These are phyloP conservation scores for Apostichopus californicus DNA, from an alignment of 35 echinoderm and acorn worm species.

Conservation along the genomic window DNA sequence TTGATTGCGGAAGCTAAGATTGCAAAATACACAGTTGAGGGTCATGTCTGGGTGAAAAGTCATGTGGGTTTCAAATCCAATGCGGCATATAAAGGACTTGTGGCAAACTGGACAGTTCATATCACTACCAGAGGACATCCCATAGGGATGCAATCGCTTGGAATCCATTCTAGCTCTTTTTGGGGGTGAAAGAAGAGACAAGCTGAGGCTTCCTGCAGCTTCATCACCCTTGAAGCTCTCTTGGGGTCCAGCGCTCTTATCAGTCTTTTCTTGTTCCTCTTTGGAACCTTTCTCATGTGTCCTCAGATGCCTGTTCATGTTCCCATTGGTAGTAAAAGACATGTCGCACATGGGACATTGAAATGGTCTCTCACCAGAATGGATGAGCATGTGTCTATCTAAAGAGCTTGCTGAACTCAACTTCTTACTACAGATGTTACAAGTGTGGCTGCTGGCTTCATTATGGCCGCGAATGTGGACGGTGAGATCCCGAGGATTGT, in stretches of 20 bases:
- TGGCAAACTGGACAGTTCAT: slow-evolving; percentile 78
- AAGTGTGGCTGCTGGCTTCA: slow-evolving; percentile 67
- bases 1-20: slow-evolving; percentile 77
- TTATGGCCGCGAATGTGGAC: slow-evolving; percentile 89
- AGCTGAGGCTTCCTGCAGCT: background rate
- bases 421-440: slow-evolving; percentile 93
- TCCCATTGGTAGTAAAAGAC: slow-evolving; percentile 98
- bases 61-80: slow-evolving; percentile 88
- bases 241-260: background rate
- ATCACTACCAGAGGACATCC: slow-evolving; percentile 53
- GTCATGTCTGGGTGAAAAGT: slow-evolving; percentile 81
- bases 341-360: slow-evolving; percentile 87
- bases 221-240: background rate
- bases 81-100: slow-evolving; percentile 90
- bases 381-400: slow-evolving; percentile 98
- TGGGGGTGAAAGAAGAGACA: background rate
- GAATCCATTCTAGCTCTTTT: slow-evolving; percentile 10
- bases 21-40: slow-evolving; percentile 76
- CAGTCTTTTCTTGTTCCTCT: slow-evolving; percentile 25
- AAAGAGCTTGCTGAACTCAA: slow-evolving; percentile 93
- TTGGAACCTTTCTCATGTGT: slow-evolving; percentile 86
- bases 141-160: background rate
- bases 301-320: slow-evolving; percentile 92
- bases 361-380: slow-evolving; percentile 94
- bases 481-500: slow-evolving; percentile 77